A percentile compares a stretch with the other conserved stretches of the same genome.
Evolutionary conservation across 1,140 invertebrate species (phyloP).

Genomic region (Harlomillsia oculata): DNA sequence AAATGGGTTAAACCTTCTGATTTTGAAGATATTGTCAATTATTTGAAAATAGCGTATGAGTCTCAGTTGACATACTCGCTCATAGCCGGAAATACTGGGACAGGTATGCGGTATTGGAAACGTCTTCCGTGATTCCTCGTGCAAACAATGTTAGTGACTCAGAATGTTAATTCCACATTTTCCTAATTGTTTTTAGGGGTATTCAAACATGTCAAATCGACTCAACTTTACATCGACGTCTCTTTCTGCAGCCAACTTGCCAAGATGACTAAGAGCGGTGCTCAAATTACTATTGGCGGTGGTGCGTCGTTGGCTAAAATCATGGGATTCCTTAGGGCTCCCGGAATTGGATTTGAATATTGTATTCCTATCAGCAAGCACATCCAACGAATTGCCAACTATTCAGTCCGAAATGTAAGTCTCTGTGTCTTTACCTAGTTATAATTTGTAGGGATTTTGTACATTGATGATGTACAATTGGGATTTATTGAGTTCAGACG

Average conservation of each 20-base stretch:
- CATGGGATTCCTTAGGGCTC: slow-evolving; percentile 45
- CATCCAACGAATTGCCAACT: slow-evolving; percentile 58
- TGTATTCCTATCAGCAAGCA: slow-evolving; percentile 50
- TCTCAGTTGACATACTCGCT: slow-evolving; percentile 34
- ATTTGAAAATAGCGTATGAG: neutral
- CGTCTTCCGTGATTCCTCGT: neutral
- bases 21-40: neutral
- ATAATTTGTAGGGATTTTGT: neutral
- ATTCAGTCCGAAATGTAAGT: slow-evolving; percentile 58
- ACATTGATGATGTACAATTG: slow-evolving; percentile 32
- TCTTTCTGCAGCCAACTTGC: neutral
- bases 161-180: too few relatives aligned
- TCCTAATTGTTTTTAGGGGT: neutral
- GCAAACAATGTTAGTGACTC: neutral
- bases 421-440: neutral
- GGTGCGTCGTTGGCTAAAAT: neutral
- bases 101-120: slow-evolving; percentile 42
- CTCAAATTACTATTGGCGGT: neutral
- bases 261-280: neutral
- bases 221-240: neutral
- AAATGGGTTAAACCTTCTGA: neutral
- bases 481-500: slow-evolving; percentile 1
- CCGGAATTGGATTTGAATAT: slow-evolving; percentile 47
- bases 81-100: slow-evolving; percentile 58
- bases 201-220: neutral